Base-by-base conservation (phyloP, 2,888 invertebrate genomes). In the Diplazon laetatorius region DNA sequence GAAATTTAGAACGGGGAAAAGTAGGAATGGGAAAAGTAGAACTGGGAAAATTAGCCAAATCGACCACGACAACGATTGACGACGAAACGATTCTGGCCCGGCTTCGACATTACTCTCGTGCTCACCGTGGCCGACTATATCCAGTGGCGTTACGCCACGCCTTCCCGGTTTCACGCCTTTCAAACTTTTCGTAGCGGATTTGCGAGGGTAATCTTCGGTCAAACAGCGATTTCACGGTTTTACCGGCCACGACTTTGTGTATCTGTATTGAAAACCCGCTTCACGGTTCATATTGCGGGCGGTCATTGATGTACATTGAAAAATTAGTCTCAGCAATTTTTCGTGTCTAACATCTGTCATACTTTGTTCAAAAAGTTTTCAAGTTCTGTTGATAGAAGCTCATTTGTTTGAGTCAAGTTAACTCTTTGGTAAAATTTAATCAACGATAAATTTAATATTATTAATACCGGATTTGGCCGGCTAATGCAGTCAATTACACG, bases 211-310 rank as follows among this genome's bases (percentile, higher is more conserved):
- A 89, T 89, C 88, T 85, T 84, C 87, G 83, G 83, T 82, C 83
- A 88, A 89, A 89, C 88, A 86, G 84, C 83, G 86, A 90, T 89
- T 90, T 89, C 86, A 87, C 85, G 87, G 87, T 75, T 85, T 82
- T 84, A 76, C 84, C 82, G 83, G 71, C 72, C 77, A 74, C 74
- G 80, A 76, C 66, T 83, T 80, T 84, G 70, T 65, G 16, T 9
- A 37, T 37, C 35, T 10, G 35, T 55, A 55, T 30, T 25, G 55
- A 55, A 55, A 12, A 4, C 18, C 25, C 35, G 14, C 14, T 35
- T 2, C 22, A 14, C 30, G 8, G 14, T 20, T 18, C 20, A 12
- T 50, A 10, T 20, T 22, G 50, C 5, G 2, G 1, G 14, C 2
- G 1, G 9, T 48, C 20, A 48, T n/a, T n/a, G n/a, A n/a, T n/a